Percentiles rank a stretch among this genome's conserved stretches.
Conservation (phyloP, 2,888 invertebrate species). For the Sinotaia quadrata region DNA sequence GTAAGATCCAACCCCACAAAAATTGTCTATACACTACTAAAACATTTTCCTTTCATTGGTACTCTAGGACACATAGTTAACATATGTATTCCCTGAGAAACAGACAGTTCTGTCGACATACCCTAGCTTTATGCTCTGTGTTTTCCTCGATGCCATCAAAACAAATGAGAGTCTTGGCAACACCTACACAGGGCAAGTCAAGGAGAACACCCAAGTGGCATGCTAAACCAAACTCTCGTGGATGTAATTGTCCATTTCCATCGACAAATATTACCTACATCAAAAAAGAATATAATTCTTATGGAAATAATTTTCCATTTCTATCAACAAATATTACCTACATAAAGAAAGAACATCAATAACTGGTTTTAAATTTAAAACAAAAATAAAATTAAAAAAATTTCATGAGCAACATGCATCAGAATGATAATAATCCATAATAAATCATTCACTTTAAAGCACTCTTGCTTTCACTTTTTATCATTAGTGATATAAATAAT, state of each 20-base stretch:
- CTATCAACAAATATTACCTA: slow-evolving; percentile 73
- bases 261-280: slow-evolving; percentile 72
- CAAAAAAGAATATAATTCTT: slow-evolving; percentile 61
- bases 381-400: too few species aligned
- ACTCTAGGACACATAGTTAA: too few species aligned
- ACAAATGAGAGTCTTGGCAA: slow-evolving; percentile 73
- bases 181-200: slow-evolving; percentile 72
- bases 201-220: slow-evolving; percentile 73
- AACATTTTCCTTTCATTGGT: background rate
- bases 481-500: too few species aligned
- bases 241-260: slow-evolving; percentile 74
- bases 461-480: too few species aligned
- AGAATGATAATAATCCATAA: too few species aligned
- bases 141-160: slow-evolving; percentile 69
- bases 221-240: slow-evolving; percentile 73
- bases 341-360: slow-evolving; percentile 16
- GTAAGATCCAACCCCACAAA: background rate
- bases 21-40: background rate
- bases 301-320: slow-evolving; percentile 73
- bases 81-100: too few species aligned
- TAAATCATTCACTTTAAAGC: too few species aligned
- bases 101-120: slow-evolving; percentile 29
- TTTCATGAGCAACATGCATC: too few species aligned
- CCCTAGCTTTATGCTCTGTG: slow-evolving; percentile 57
- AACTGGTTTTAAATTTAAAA: too few species aligned